A percentile compares a stretch with the other conserved stretches of the same genome.
phyloP scores from a whole-genome alignment of 2,888 invertebrate species.

The Meiosimyza platycephala region DNA sequence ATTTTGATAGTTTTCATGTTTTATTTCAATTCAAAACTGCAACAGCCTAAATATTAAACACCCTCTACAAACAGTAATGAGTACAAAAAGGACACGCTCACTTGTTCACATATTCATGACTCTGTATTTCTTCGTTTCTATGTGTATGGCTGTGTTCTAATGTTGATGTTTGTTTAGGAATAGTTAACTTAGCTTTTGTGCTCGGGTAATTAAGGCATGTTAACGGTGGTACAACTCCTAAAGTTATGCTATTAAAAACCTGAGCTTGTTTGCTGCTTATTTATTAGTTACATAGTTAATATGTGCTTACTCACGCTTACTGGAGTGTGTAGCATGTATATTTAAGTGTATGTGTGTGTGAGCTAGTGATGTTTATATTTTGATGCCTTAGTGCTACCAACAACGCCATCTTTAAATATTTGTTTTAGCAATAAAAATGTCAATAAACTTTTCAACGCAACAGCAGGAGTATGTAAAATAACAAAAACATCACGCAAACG shows the following conservation, averaged over 20 bases:
- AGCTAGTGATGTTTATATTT: not conserved
- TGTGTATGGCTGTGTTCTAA: not conserved
- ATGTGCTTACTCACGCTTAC: not conserved
- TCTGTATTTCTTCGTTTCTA: not conserved
- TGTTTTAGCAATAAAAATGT: constrained; percentile 56
- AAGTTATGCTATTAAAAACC: constrained; percentile 42
- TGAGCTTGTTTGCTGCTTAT: constrained; percentile 2
- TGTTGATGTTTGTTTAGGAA: constrained; percentile 12
- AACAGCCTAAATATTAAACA: no score
- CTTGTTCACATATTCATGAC: not conserved
- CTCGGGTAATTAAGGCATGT: constrained; percentile 13
- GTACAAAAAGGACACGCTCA: constrained; percentile 10
- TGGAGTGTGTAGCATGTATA: not conserved
- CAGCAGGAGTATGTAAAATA: constrained; percentile 30
- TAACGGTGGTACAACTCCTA: constrained; percentile 28
- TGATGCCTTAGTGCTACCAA: constrained; percentile 11
- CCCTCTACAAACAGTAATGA: constrained; percentile 11
- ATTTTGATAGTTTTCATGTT: no score
- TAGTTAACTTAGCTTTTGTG: constrained; percentile 12
- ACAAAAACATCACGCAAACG: not conserved
- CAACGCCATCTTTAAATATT: constrained; percentile 48
- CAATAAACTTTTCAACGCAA: constrained; percentile 50
- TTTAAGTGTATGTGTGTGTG: not conserved
- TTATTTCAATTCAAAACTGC: no score
- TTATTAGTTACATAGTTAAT: not conserved